phyloP scores from a whole-genome alignment of 2,113 vertebrate species.

The Pogona vitticeps region DNA sequence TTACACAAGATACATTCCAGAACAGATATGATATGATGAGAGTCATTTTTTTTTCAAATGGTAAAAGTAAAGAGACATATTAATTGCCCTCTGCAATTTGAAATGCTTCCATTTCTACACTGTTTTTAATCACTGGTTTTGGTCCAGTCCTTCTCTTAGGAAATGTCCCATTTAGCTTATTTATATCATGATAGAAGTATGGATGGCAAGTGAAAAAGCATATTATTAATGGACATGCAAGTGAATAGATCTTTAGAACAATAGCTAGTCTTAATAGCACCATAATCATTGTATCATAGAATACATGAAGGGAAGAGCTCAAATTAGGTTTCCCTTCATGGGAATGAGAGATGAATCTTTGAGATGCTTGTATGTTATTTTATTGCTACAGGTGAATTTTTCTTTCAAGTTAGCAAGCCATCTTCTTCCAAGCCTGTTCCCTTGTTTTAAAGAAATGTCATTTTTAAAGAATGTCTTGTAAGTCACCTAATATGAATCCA shows the following conservation, averaged over 20 bases:
- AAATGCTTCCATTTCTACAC: too few species aligned
- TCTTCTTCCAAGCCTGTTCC: not conserved
- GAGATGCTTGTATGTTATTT: not conserved
- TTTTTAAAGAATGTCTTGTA: not conserved
- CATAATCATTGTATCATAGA: not conserved
- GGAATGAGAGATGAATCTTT: not conserved
- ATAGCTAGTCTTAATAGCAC: not conserved
- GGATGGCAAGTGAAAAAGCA: not conserved
- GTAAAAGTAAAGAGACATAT: not conserved
- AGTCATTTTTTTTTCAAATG: not conserved
- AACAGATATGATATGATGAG: conserved; percentile 1
- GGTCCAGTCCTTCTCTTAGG: not conserved
- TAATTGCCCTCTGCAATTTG: too few species aligned
- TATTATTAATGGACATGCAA: not conserved
- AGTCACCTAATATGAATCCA: not conserved
- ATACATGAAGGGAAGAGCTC: not conserved
- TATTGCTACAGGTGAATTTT: not conserved
- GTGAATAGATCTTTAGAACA: not conserved
- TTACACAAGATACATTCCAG: not conserved
- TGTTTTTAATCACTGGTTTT: not conserved
- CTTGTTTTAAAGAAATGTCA: not conserved
- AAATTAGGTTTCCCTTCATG: not conserved
- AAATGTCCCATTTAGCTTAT: not conserved
- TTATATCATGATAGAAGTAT: not conserved
- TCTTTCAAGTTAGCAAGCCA: not conserved